Evolutionary conservation across 2,888 invertebrate species (phyloP).

Genomic region (Acleris cristana): DNA sequence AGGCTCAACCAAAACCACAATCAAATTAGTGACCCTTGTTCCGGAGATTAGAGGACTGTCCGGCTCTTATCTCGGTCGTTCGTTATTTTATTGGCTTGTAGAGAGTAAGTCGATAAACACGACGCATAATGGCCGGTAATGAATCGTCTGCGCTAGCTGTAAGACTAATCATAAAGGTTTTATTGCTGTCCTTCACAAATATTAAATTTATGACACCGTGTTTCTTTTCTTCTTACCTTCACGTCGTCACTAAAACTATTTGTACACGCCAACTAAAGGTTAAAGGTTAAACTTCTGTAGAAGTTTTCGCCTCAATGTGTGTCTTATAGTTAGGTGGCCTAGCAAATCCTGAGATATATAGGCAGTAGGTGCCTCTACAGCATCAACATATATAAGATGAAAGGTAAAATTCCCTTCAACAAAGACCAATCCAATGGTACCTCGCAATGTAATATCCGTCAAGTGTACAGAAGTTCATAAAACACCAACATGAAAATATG

Average conservation of each 20-base stretch:
- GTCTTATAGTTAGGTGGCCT: no score
- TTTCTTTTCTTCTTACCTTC: conserved; percentile 47
- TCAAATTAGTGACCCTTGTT: conserved; percentile 85
- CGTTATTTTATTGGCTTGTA: conserved; percentile 84
- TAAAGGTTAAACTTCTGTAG: no score
- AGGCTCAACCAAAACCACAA: conserved; percentile 82
- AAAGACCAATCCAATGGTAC: no score
- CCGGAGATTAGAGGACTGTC: conserved; percentile 83
- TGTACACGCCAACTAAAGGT: no score
- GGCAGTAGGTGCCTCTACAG: no score
- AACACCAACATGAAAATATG: no score
- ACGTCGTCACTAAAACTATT: conserved; percentile 56
- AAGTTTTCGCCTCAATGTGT: no score
- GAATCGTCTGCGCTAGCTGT: conserved; percentile 79
- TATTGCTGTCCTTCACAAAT: conserved; percentile 74
- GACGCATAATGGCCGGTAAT: conserved; percentile 82
- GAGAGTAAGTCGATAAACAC: conserved; percentile 83
- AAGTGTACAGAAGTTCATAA: no score
- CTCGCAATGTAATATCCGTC: no score
- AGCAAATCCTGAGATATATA: no score
- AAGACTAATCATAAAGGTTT: conserved; percentile 83
- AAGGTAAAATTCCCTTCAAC: no score
- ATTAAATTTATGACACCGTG: conserved; percentile 65
- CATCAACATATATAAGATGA: no score
- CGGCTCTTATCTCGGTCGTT: conserved; percentile 82